Base-by-base conservation (phyloP, 2,113 vertebrate genomes). In the Poecilia latipinna region DNA sequence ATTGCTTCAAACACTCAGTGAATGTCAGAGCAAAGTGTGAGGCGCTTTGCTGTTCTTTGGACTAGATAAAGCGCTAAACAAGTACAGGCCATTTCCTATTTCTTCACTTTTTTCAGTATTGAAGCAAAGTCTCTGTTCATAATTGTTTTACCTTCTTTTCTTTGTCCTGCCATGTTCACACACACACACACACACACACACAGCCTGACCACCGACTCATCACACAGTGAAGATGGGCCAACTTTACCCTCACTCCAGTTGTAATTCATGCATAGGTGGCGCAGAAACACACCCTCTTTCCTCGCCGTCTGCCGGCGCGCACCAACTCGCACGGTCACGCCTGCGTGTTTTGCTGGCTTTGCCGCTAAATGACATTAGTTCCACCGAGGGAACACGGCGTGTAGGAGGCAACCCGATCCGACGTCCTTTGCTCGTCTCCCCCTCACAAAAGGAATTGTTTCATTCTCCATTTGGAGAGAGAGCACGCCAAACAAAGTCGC, bases 321-420 rank as follows among this genome's bases (percentile, higher is more conserved):
- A 44, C 70, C 69, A 79, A 80, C 82, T 74, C 82, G 77, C 78
- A 88, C 17, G 77, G 91, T 90, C 91, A 91, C 87, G 90, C 88
- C 85, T 91, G 89, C 84, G 83, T 89, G 90, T 92, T 37, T 88
- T 91, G 86, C 90, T 85, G 92, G 90, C 86, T 90, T 89, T 79
- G 74, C 89, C 83, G 82, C 86, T 85, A 91, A 92, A 93, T 90
- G 89, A 93, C 92, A 92, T 93, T 92, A 92, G 92, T 93, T 92
- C 90, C 92, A 91, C 84, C 86, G 78, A 88, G 91, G 86, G 88
- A 91, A 92, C 91, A 87, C 89, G 89, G 88, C 37, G 82, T 91
- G 90, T 88, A 91, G 91, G 89, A 92, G 91, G 90, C 89, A 93
- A 93, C 91, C 86, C 87, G 90, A 93, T 93, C 88, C 89, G 78